Conservation (phyloP, 2,888 invertebrate species). For the Thera britannica region DNA sequence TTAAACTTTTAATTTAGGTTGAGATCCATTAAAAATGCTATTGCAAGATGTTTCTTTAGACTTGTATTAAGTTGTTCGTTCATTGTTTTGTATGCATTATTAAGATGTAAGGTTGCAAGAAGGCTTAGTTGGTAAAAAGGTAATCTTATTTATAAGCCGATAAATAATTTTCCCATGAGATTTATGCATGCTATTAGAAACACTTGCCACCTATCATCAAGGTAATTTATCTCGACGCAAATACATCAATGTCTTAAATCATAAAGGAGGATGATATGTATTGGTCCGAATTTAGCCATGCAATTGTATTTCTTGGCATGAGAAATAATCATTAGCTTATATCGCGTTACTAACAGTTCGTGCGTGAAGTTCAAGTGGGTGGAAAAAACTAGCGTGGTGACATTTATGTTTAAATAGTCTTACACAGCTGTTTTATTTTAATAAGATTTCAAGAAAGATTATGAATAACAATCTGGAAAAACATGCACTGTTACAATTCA, state of each 20-base stretch:
- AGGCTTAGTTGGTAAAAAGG: too few relatives aligned
- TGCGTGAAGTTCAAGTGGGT: conserved; percentile 61
- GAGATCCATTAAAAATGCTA: background rate
- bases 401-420: conserved; percentile 72
- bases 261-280: conserved; percentile 32
- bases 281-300: conserved; percentile 36
- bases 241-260: conserved; percentile 25
- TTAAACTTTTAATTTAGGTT: background rate
- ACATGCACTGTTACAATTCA: too few relatives aligned
- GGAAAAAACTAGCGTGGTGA: conserved; percentile 60
- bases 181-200: conserved; percentile 1
- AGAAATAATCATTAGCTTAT: conserved; percentile 41
- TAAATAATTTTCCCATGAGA: background rate
- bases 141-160: background rate
- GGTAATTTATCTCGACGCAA: conserved; percentile 15
- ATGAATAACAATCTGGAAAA: too few relatives aligned
- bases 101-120: too few relatives aligned
- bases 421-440: conserved; percentile 63
- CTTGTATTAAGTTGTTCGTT: too few relatives aligned
- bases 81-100: too few relatives aligned
- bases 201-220: background rate
- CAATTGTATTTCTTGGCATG: conserved; percentile 44
- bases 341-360: conserved; percentile 43
- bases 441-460: background rate
- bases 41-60: background rate